Percentiles rank a stretch among this genome's conserved stretches.
These are phyloP conservation scores for Saccopteryx leptura DNA, from an alignment of 2,113 vertebrate genomes.

Conservation along the genomic window DNA sequence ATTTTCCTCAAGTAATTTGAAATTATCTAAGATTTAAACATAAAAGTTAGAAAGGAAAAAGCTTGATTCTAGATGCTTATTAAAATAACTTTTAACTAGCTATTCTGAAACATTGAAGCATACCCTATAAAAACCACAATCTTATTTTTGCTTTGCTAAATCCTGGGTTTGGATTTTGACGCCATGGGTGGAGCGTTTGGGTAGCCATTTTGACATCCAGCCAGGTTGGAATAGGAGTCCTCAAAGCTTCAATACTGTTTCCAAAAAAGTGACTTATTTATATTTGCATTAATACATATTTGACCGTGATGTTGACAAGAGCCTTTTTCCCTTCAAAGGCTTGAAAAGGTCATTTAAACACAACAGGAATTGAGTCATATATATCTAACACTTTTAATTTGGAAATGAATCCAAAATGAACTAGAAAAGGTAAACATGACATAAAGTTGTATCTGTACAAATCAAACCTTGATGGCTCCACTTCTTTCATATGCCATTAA, in stretches of 20 bases:
- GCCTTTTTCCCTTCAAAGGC: slow-evolving; percentile 15
- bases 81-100: slow-evolving; percentile 64
- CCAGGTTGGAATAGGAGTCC: neutral
- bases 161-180: slow-evolving; percentile 66
- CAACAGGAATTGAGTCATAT: slow-evolving; percentile 1
- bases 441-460: neutral
- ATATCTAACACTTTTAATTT: slow-evolving; percentile 12
- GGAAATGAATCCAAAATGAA: slow-evolving; percentile 51
- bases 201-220: neutral
- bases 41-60: slow-evolving; percentile 32
- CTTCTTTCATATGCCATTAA: neutral
- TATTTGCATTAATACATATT: slow-evolving; percentile 15
- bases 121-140: slow-evolving; percentile 57
- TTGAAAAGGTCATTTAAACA: slow-evolving; percentile 44
- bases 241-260: slow-evolving; percentile 38
- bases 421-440: neutral
- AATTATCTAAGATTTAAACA: slow-evolving; percentile 47
- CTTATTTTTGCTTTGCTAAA: slow-evolving; percentile 73
- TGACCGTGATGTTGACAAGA: slow-evolving; percentile 24
- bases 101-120: slow-evolving; percentile 47
- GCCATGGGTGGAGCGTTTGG: slow-evolving; percentile 61
- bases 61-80: slow-evolving; percentile 5
- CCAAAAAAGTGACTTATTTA: slow-evolving; percentile 42
- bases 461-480: neutral
- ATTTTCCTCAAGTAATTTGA: slow-evolving; percentile 28